phyloP scores from a whole-genome alignment of 2,113 vertebrate species.

The Passer montanus region DNA sequence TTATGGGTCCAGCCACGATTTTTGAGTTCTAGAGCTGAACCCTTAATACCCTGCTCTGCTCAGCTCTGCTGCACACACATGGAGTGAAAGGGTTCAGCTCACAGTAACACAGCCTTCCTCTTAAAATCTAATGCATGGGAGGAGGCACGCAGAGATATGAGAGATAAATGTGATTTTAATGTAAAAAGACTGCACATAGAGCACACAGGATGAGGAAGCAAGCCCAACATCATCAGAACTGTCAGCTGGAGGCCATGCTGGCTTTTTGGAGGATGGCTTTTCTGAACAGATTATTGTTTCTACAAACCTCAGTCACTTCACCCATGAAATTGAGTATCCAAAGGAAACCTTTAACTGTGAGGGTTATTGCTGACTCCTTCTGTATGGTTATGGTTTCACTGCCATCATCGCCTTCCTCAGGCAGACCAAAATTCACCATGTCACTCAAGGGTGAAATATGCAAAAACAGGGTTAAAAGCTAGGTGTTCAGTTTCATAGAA shows the following conservation, averaged over 20 bases:
- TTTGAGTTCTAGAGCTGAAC: background rate
- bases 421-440: background rate
- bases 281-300: background rate
- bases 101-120: background rate
- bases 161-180: background rate
- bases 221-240: background rate
- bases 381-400: background rate
- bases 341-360: background rate
- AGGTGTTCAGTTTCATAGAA: background rate
- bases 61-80: rapidly evolving
- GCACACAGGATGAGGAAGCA: background rate
- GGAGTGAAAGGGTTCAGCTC: rapidly evolving
- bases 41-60: background rate
- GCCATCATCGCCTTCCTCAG: background rate
- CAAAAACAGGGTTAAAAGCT: background rate
- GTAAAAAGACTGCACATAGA: background rate
- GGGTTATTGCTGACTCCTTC: background rate
- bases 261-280: background rate
- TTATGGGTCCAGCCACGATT: rapidly evolving
- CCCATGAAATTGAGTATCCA: background rate
- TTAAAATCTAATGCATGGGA: background rate
- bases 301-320: background rate
- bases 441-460: background rate
- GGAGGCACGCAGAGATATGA: background rate
- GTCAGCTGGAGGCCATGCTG: background rate